These are phyloP conservation scores for Tetranychus cinnabarinus DNA, from an alignment of 1,140 invertebrate genomes.

Conservation along the genomic window DNA sequence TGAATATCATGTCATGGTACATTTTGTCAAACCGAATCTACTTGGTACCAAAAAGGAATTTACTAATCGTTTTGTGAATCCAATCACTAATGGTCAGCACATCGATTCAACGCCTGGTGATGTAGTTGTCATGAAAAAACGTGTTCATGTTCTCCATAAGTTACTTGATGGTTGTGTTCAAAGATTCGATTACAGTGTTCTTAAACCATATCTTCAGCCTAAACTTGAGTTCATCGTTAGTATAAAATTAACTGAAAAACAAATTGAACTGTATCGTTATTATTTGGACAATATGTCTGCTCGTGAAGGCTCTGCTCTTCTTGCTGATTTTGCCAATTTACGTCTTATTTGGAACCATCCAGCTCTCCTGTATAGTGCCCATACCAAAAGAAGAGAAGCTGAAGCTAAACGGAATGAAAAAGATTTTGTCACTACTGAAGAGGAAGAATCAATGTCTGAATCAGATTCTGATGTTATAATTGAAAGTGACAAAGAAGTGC, in stretches of 20 bases:
- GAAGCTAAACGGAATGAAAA: neutral
- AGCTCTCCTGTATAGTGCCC: slow-evolving; percentile 41
- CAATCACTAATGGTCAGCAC: slow-evolving; percentile 9
- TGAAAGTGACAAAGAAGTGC: neutral
- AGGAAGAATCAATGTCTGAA: neutral
- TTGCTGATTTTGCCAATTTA: slow-evolving; percentile 68
- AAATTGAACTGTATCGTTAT: slow-evolving; percentile 39
- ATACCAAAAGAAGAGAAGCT: neutral
- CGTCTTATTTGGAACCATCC: slow-evolving; percentile 99
- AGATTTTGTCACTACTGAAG: neutral
- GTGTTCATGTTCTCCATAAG: slow-evolving; percentile 70
- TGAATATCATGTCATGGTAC: slow-evolving; percentile 90
- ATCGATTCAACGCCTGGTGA: slow-evolving; percentile 34
- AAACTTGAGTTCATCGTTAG: slow-evolving; percentile 80
- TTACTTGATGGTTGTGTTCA: slow-evolving; percentile 77
- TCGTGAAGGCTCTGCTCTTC: slow-evolving; percentile 39
- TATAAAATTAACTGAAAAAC: slow-evolving; percentile 59
- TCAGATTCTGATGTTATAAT: neutral
- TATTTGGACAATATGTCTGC: slow-evolving; percentile 3
- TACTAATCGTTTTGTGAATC: slow-evolving; percentile 49
- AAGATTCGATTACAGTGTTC: slow-evolving; percentile 58
- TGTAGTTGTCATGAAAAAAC: slow-evolving; percentile 44
- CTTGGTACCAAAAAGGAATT: slow-evolving; percentile 75
- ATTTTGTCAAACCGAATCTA: slow-evolving; percentile 77
- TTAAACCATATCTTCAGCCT: slow-evolving; percentile 61